Base-by-base conservation (phyloP, 2,888 invertebrate species). In the Microdon myrmicae region DNA sequence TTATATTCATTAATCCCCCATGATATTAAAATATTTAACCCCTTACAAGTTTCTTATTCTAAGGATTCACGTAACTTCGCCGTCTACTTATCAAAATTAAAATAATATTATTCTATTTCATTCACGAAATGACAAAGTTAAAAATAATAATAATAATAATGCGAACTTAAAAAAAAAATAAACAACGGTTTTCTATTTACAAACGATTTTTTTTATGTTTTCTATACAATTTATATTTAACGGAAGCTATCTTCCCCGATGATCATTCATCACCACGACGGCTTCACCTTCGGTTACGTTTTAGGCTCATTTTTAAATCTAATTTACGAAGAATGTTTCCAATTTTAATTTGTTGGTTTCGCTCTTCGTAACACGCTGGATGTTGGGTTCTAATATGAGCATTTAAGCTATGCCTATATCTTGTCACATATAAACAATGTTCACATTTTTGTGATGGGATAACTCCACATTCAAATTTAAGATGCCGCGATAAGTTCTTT, bases 401-500 rank as follows among this genome's bases (percentile, higher is more conserved):
- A 55, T 82, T 80, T 17, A 84, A 75, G 68, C 82, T 82, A 60
- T 82, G 82, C 70, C 82, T 82, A 68, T 83, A 83, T 59, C 82
- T 81, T 16, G 83, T 82, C 59, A 82, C 76, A 70, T 77, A 79
- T 2, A 80, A 75, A 67, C 86, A 86, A 68, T 82, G 79, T 1
- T 79, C 79, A 67, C 86, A 86, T 53, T 79, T 78, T 69, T 84
- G 83, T 32, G 82, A 81, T 1, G 85, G 84, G 59, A 81, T 80
- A 48, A 83, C 82, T 44, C 85, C 85, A 69, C 86, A 86, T 70
- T 86, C 85, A 69, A 83, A 82, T 53, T 82, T 81, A 68, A 84
- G 70, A 69, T 86, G 86, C 8, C 85, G 81, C 55, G 81, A 81
- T 69, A 86, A 78, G 70, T 85, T 85, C 69, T 84, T 82, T 61